These are phyloP conservation scores for Agrypnus murinus DNA, from an alignment of 2,888 invertebrate genomes.

Conservation along the genomic window DNA sequence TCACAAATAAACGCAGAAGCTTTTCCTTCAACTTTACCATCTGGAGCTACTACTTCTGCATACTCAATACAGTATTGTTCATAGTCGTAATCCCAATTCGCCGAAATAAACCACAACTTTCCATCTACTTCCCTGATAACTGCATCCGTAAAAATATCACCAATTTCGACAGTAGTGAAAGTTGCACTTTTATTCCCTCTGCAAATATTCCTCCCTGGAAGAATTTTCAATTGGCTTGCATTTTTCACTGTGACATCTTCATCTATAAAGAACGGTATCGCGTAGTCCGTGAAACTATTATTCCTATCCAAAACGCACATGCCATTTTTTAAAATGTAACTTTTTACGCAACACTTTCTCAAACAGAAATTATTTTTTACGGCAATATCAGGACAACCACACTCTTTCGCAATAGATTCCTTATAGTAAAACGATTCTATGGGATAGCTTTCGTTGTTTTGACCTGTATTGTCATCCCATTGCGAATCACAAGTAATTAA, in stretches of 20 bases:
- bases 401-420: not conserved
- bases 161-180: not conserved
- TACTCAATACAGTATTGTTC: not conserved
- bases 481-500: not conserved
- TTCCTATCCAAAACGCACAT: not conserved
- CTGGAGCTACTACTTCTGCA: too few species aligned
- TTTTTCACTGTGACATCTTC: not conserved
- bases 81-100: not conserved
- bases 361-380: not conserved
- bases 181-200: not conserved
- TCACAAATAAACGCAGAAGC: not conserved
- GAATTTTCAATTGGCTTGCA: not conserved
- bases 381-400: not conserved
- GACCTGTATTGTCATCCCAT: not conserved
- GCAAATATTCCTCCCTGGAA: not conserved
- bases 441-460: not conserved
- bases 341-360: not conserved
- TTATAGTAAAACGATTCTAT: too few species aligned
- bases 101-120: not conserved
- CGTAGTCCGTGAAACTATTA: not conserved
- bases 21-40: too few species aligned
- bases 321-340: not conserved
- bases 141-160: not conserved
- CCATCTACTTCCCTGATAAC: not conserved
- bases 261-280: not conserved